phyloP scores from a whole-genome alignment of 2,797 vertebrate genomes.

The Catostomus latipinnis region DNA sequence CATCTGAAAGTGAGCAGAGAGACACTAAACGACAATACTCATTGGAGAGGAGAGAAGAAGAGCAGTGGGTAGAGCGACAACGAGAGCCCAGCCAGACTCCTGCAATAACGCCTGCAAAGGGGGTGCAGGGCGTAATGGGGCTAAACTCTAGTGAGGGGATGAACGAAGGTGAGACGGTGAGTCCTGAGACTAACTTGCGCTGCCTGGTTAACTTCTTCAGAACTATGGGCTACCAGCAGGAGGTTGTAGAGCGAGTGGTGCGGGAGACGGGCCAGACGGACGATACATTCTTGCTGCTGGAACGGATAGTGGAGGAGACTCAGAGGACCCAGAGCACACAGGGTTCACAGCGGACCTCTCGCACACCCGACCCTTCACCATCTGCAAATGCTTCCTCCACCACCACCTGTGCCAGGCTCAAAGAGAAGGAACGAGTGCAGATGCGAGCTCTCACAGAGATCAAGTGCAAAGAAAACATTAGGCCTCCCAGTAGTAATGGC shows the following conservation, averaged over 20 bases:
- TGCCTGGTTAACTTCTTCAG: conserved; percentile 96
- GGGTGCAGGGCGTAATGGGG: conserved; percentile 39
- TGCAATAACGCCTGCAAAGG: conserved; percentile 67
- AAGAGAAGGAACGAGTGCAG: conserved; percentile 71
- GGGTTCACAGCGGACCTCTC: conserved; percentile 55
- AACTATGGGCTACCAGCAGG: conserved; percentile 96
- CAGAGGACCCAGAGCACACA: conserved; percentile 63
- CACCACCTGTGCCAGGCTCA: conserved; percentile 54
- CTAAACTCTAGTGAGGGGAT: conserved; percentile 62
- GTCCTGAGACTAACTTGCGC: conserved; percentile 82
- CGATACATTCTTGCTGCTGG: conserved; percentile 89
- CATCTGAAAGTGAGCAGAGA: conserved; percentile 89
- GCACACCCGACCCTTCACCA: conserved; percentile 53
- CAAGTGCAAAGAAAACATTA: conserved; percentile 77
- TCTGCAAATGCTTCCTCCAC: conserved; percentile 54
- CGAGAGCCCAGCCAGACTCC: conserved; percentile 61
- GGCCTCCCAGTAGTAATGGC: conserved; percentile 74
- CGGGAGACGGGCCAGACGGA: conserved; percentile 84
- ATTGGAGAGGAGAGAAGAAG: conserved; percentile 82
- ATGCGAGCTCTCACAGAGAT: conserved; percentile 58
- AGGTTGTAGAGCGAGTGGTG: conserved; percentile 91
- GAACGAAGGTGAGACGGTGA: conserved; percentile 77
- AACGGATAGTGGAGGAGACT: conserved; percentile 91
- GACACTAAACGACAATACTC: conserved; percentile 94
- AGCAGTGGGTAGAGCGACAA: conserved; percentile 70